These are phyloP conservation scores for Aphrocallistes beatrix DNA, from an alignment of 37 sponge, comb jelly and placozoan genomes.

Conservation along the genomic window DNA sequence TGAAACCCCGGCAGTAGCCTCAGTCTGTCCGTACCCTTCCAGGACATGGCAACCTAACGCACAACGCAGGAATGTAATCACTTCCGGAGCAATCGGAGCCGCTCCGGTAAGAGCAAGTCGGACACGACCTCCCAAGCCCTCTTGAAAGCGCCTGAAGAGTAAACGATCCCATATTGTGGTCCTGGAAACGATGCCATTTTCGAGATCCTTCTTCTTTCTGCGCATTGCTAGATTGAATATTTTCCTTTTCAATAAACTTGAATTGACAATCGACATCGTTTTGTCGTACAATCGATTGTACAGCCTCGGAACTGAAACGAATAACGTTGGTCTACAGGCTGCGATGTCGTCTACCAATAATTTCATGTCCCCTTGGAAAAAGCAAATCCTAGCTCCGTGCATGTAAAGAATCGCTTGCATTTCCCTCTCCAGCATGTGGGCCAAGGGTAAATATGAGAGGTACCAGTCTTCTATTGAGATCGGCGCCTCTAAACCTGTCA, in stretches of 20 bases:
- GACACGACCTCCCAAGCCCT: conserved; percentile 67
- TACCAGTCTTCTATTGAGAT: conserved; percentile 44
- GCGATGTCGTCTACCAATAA: conserved; percentile 61
- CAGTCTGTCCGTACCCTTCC: conserved; percentile 98
- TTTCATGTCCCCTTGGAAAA: conserved; percentile 84
- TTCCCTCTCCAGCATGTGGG: conserved; percentile 82
- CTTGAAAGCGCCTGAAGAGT: conserved; percentile 71
- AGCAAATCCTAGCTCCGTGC: conserved; percentile 53
- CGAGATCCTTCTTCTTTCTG: neutral
- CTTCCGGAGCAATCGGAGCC: conserved; percentile 72
- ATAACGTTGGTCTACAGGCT: conserved; percentile 70
- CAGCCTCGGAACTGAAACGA: conserved; percentile 80
- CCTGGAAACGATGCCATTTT: conserved; percentile 44
- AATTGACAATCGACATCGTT: conserved; percentile 24
- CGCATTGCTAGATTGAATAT: neutral
- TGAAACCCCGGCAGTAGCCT: conserved; percentile 55
- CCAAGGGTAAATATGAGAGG: conserved; percentile 88
- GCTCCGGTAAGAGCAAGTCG: conserved; percentile 69
- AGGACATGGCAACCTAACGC: conserved; percentile 66
- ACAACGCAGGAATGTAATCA: conserved; percentile 60
- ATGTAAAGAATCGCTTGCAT: conserved; percentile 34
- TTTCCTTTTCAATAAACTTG: neutral
- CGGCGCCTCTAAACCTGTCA: neutral
- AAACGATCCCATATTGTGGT: conserved; percentile 73
- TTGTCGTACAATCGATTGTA: conserved; percentile 90